Conservation (phyloP, 2,113 vertebrate genomes). For the Oryzias woworae region DNA sequence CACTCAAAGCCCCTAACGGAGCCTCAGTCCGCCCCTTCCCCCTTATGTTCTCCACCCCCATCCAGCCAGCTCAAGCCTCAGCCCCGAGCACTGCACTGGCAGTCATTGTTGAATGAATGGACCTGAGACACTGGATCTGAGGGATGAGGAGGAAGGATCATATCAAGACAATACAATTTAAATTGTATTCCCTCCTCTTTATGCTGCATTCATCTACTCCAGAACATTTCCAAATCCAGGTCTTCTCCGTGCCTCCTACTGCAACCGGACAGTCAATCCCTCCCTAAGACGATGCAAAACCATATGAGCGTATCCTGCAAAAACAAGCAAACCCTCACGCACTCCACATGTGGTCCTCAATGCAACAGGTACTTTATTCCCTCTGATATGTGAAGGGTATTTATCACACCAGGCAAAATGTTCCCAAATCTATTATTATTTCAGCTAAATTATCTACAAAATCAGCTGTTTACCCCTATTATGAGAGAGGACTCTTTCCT, state of each 20-base stretch:
- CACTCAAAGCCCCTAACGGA: slow-evolving; percentile 72
- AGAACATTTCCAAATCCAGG: background rate
- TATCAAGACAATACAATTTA: slow-evolving; percentile 55
- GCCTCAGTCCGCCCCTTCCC: slow-evolving; percentile 56
- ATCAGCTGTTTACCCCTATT: slow-evolving; percentile 31
- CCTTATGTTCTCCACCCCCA: slow-evolving; percentile 47
- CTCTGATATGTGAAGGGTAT: slow-evolving; percentile 47
- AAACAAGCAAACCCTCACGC: slow-evolving; percentile 34
- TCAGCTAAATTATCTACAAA: slow-evolving; percentile 48
- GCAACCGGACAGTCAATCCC: slow-evolving; percentile 1
- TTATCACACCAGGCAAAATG: slow-evolving; percentile 57
- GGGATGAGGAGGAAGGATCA: slow-evolving; percentile 52
- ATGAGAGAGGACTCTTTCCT: slow-evolving; percentile 42
- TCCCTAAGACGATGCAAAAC: slow-evolving; percentile 2
- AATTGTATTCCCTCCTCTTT: slow-evolving; percentile 68
- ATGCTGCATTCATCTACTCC: background rate
- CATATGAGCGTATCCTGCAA: slow-evolving; percentile 2
- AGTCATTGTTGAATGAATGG: slow-evolving; percentile 58
- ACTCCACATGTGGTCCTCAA: slow-evolving; percentile 14
- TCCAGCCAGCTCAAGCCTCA: slow-evolving; percentile 65
- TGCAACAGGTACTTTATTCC: slow-evolving; percentile 54
- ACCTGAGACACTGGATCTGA: slow-evolving; percentile 55
- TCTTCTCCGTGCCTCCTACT: slow-evolving; percentile 4
- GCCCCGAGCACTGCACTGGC: slow-evolving; percentile 62
- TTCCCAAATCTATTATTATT: slow-evolving; percentile 62